Conservation (phyloP, 2,113 vertebrate species). For the Candoia aspera region DNA sequence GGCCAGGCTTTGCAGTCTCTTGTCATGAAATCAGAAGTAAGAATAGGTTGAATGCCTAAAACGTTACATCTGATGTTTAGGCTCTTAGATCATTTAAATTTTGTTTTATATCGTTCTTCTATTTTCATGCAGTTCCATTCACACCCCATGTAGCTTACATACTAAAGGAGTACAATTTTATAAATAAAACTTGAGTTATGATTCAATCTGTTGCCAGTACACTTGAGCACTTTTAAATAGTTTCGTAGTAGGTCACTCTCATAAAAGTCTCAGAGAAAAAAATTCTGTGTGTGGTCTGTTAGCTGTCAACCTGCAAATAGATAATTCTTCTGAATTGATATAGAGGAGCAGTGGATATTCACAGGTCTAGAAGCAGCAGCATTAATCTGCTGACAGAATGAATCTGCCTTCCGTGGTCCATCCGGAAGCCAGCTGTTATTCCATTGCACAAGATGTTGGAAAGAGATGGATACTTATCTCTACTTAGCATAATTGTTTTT, state of each 20-base stretch:
- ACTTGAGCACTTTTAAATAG: neutral
- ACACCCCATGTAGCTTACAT: neutral
- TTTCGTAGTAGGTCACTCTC: neutral
- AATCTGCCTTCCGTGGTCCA: neutral
- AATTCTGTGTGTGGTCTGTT: neutral
- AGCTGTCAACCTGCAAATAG: neutral
- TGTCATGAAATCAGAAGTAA: neutral
- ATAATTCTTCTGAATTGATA: neutral
- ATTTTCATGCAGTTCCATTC: neutral
- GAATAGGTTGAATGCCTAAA: neutral
- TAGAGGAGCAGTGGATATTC: neutral
- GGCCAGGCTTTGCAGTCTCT: neutral
- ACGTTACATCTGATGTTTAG: neutral
- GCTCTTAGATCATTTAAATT: neutral
- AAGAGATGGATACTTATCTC: neutral
- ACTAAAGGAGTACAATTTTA: neutral
- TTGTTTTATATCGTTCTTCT: neutral
- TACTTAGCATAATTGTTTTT: neutral
- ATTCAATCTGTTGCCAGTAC: neutral
- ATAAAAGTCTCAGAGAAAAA: neutral
- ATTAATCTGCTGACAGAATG: neutral
- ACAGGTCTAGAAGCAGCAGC: neutral
- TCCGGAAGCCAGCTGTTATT: neutral
- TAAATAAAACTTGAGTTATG: neutral
- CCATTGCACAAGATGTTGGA: neutral